Base-by-base conservation (phyloP, 2,113 vertebrate genomes). In the rabbit (Oryctolagus cuniculus) region DNA sequence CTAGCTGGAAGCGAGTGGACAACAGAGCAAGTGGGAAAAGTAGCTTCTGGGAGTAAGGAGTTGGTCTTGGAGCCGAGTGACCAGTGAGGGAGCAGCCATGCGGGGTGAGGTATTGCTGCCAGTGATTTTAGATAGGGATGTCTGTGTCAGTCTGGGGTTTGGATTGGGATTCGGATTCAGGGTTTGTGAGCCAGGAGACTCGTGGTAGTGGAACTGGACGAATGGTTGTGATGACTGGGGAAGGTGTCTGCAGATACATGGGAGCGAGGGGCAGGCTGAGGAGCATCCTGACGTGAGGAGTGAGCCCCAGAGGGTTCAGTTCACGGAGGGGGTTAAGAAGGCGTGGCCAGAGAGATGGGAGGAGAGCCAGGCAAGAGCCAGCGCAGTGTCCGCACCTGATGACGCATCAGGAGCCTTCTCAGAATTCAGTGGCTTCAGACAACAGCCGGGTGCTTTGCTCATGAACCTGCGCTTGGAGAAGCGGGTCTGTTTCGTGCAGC, bases 11-110 rank as follows among this genome's bases (percentile, higher is more conserved):
- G 53, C 63, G 58, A 36, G 31, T 66, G 77, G 21, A 25, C 55
- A 87, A 25, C 12, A 64, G n/a, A 87, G 16, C 36, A 85, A 74
- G 44, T 44, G 51, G 80, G 19, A 90, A 92, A 51, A 64, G 67
- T 53, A 79, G 55, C 66, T 44, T 49, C 49, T 38, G 9, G 72
- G 25, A 66, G 25, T 21, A 16, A 9, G 19, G 21, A 34, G 6
- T 24, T 53, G 36, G 66, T 72, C 36, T 86, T 36, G 69, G 51
- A 79, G 36, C 63, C 16, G 24, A 84, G 31, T 2, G 34, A 58
- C 10, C 15, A 53, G 10, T 19, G 22, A 4, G 11, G 16, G 84
- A 29, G 16, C 21, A 51, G 11, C 70, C 27, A 1, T 0, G 53
- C 51, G 6, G 11, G 17, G 1, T 29, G 15, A 51, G 81, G 13